Evolutionary conservation across 1,140 invertebrate genomes (phyloP).

Genomic region (Scaptomyza pallida): DNA sequence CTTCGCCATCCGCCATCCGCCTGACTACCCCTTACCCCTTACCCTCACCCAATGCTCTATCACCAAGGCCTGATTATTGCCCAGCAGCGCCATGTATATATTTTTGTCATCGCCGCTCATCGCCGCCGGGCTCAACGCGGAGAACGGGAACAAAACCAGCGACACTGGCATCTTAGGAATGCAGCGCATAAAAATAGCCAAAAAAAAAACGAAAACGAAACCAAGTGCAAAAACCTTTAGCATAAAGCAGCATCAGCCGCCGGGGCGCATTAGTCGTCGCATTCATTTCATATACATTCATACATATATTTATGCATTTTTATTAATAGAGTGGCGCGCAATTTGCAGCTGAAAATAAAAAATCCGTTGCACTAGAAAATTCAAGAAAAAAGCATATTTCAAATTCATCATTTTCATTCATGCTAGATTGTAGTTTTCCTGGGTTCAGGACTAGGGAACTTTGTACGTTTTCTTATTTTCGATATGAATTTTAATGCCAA

Average conservation of each 20-base stretch:
- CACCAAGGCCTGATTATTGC: not conserved
- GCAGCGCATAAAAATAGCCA: slow-evolving; percentile 63
- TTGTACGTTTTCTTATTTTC: no score
- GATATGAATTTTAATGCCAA: no score
- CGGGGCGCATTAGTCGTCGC: slow-evolving; percentile 7
- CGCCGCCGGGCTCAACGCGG: not conserved
- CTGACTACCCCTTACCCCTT: not conserved
- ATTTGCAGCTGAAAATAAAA: slow-evolving; percentile 7
- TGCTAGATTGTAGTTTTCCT: no score
- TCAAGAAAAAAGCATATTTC: no score
- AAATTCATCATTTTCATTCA: no score
- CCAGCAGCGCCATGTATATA: slow-evolving; percentile 2
- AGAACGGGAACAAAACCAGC: slow-evolving; percentile 13
- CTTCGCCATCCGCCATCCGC: not conserved
- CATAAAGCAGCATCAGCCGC: not conserved
- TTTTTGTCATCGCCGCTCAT: slow-evolving; percentile 25
- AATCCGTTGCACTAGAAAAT: not conserved
- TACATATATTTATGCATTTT: slow-evolving; percentile 24
- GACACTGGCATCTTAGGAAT: slow-evolving; percentile 70
- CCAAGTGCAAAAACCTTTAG: slow-evolving; percentile 79
- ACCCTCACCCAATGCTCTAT: not conserved
- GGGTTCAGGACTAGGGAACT: no score
- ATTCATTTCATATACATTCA: not conserved
- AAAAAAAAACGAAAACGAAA: slow-evolving; percentile 10
- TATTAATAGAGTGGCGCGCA: slow-evolving; percentile 29